A percentile compares a stretch with the other conserved stretches of the same genome.
These are phyloP conservation scores for Nephila pilipes DNA, from an alignment of 1,140 invertebrate genomes.

Conservation along the genomic window DNA sequence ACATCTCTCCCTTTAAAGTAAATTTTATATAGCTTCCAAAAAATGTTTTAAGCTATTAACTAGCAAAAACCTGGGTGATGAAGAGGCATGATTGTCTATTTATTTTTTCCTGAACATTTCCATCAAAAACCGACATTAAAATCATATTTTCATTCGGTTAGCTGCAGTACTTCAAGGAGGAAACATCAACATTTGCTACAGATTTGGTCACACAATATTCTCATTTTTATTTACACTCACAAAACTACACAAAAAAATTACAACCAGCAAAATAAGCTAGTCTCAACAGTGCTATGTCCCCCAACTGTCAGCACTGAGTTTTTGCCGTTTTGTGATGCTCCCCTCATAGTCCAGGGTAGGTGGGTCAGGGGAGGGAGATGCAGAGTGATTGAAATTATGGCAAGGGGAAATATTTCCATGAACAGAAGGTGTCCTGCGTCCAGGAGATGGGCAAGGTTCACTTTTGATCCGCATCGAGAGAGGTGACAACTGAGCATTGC, in stretches of 20 bases:
- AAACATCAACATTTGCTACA: neutral
- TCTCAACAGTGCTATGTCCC: constrained; percentile 43
- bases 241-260: constrained; percentile 46
- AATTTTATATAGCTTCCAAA: too few species aligned
- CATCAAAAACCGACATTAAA: neutral
- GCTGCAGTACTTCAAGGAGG: constrained; percentile 47
- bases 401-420: constrained; percentile 84
- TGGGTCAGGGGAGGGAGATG: constrained; percentile 79
- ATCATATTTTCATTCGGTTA: neutral
- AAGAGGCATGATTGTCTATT: constrained; percentile 15
- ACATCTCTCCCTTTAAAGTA: too few species aligned
- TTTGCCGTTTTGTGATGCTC: constrained; percentile 80
- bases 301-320: constrained; percentile 67
- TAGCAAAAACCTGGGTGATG: neutral
- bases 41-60: too few species aligned
- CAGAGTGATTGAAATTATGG: constrained; percentile 80
- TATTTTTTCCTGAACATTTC: neutral
- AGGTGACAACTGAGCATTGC: constrained; percentile 88
- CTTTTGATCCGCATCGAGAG: constrained; percentile 94
- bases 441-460: constrained; percentile 85
- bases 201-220: constrained; percentile 22
- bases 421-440: constrained; percentile 76
- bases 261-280: neutral
- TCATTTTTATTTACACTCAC: constrained; percentile 62
- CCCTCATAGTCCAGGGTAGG: constrained; percentile 89